Conservation (phyloP, 2,888 invertebrate species). For the Orthonevra nobilis region DNA sequence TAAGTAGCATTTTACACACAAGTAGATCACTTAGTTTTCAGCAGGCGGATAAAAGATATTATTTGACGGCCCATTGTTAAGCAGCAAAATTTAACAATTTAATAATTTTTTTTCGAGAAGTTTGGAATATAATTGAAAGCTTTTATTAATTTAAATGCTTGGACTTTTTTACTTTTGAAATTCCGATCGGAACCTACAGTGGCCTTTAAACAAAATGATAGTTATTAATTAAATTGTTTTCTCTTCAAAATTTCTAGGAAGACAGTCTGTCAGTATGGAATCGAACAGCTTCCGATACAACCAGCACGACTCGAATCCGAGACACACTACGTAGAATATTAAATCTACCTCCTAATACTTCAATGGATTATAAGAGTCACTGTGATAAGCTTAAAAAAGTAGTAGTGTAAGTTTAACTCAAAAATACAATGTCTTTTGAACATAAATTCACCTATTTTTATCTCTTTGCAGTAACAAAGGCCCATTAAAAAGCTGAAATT, state of each 20-base stretch:
- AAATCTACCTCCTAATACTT: conserved; percentile 94
- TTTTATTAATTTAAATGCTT: too few species aligned
- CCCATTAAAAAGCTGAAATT: conserved; percentile 80
- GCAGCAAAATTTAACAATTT: too few species aligned
- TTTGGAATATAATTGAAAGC: too few species aligned
- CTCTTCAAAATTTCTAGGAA: conserved; percentile 84
- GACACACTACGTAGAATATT: conserved; percentile 97
- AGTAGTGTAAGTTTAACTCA: conserved; percentile 78
- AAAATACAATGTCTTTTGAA: background rate
- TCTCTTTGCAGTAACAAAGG: conserved; percentile 78
- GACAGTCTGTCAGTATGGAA: conserved; percentile 99
- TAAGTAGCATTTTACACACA: too few species aligned
- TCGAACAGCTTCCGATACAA: conserved; percentile 94
- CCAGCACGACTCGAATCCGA: conserved; percentile 93
- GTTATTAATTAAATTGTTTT: conserved; percentile 20
- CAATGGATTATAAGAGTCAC: conserved; percentile 96
- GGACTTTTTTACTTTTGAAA: conserved; percentile 74
- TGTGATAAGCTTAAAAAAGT: conserved; percentile 89
- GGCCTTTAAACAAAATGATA: background rate
- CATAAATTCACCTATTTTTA: conserved; percentile 17
- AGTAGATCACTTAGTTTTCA: too few species aligned
- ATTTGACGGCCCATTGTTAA: too few species aligned
- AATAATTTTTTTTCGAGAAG: too few species aligned
- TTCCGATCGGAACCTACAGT: conserved; percentile 51
- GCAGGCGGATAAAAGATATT: too few species aligned